These are phyloP conservation scores for Porites australiensis DNA, from an alignment of 64 coral and sea anemone genomes.

Conservation along the genomic window DNA sequence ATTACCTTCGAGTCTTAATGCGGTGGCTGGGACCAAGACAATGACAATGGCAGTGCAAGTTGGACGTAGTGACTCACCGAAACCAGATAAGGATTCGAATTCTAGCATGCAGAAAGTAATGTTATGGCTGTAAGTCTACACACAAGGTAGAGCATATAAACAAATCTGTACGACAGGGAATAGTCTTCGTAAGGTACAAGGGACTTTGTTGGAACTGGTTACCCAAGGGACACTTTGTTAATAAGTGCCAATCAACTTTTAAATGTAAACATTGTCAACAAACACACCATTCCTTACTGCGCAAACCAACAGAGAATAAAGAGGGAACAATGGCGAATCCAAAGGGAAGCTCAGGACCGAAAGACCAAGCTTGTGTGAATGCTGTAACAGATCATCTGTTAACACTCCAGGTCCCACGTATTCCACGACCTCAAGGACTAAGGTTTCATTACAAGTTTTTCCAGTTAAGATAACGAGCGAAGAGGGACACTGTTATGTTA, in stretches of 20 bases:
- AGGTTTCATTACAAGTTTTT: conserved; percentile 54
- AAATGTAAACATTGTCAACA: conserved; percentile 29
- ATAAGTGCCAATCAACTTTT: conserved; percentile 1
- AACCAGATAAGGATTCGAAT: not conserved
- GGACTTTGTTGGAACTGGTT: conserved; percentile 53
- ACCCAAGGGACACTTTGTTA: conserved; percentile 42
- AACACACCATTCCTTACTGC: conserved; percentile 29
- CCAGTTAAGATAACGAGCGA: not conserved
- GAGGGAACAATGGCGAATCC: not conserved
- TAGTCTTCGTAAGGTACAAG: conserved; percentile 20
- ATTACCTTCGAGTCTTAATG: not conserved
- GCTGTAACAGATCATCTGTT: not conserved
- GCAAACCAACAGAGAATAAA: not conserved
- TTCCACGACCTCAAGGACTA: not conserved
- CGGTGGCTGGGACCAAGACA: not conserved
- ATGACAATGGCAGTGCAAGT: conserved; percentile 52
- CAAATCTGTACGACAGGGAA: conserved; percentile 64
- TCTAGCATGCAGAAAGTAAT: conserved; percentile 26
- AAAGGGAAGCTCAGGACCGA: not conserved
- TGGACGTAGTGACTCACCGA: conserved; percentile 2
- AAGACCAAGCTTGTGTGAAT: not conserved
- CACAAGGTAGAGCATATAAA: conserved; percentile 55
- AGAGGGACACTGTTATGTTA: conserved; percentile 6
- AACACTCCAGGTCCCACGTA: not conserved
- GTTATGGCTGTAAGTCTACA: conserved; percentile 19